Evolutionary conservation across 2,888 invertebrate species (phyloP).

Genomic region (Allacma fusca): DNA sequence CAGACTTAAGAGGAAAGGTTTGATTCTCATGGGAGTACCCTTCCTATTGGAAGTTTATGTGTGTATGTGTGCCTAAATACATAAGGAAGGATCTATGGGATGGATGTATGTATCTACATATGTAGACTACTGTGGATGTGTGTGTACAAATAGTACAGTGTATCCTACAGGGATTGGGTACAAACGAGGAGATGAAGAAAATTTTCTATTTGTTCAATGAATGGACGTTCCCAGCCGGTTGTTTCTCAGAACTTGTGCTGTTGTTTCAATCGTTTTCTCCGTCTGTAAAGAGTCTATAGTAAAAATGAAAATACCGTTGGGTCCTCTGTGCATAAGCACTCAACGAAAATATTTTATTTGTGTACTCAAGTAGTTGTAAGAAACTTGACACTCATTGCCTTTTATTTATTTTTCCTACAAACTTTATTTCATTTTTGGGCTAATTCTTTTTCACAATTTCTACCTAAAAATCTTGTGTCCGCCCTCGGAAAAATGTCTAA

Average conservation of each 20-base stretch:
- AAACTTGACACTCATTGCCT: slow-evolving; percentile 45
- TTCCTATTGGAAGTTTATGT: too few species aligned
- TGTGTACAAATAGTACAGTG: too few species aligned
- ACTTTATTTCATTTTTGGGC: background rate
- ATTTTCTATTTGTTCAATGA: slow-evolving; percentile 33
- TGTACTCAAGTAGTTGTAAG: slow-evolving; percentile 34
- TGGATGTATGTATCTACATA: too few species aligned
- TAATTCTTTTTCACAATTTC: background rate
- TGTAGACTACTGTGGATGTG: too few species aligned
- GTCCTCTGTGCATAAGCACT: slow-evolving; percentile 15
- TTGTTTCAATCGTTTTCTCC: slow-evolving; percentile 28
- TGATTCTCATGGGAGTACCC: slow-evolving; percentile 13
- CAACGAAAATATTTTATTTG: slow-evolving; percentile 22
- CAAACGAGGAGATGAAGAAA: background rate
- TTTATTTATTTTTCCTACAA: slow-evolving; percentile 38
- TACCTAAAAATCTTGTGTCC: background rate
- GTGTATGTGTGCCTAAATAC: too few species aligned
- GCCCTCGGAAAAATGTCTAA: too few species aligned
- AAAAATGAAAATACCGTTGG: slow-evolving; percentile 27
- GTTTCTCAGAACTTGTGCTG: slow-evolving; percentile 28
- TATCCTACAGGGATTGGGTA: background rate
- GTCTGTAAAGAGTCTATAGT: background rate
- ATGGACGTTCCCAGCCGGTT: slow-evolving; percentile 35
- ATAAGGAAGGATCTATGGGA: too few species aligned
- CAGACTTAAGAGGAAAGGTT: background rate